These are phyloP conservation scores for Pterostichus madidus DNA, from an alignment of 2,888 invertebrate species.

Conservation along the genomic window DNA sequence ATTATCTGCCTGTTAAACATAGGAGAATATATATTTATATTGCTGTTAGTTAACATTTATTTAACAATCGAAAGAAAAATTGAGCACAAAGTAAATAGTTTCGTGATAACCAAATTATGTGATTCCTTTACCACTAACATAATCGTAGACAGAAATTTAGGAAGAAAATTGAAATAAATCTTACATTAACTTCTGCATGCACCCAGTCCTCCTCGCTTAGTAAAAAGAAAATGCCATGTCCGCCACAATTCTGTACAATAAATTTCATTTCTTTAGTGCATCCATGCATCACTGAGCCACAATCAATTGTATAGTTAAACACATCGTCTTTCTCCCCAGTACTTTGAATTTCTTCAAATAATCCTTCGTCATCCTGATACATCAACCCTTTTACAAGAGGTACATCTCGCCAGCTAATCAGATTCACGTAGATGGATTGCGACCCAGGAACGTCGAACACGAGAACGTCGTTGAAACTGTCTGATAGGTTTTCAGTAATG, in stretches of 20 bases:
- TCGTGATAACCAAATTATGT: too few species aligned
- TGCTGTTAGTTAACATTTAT: too few species aligned
- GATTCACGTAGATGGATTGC: background rate
- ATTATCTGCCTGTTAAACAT: too few species aligned
- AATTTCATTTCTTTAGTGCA: constrained; percentile 13
- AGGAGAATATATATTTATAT: too few species aligned
- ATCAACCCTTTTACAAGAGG: constrained; percentile 20
- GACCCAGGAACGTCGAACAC: background rate
- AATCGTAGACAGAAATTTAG: too few species aligned
- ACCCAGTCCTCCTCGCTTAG: constrained; percentile 35
- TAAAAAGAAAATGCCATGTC: constrained; percentile 17
- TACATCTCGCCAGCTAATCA: background rate
- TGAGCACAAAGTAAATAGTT: too few species aligned
- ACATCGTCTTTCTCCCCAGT: constrained; percentile 12
- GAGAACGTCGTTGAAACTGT: background rate
- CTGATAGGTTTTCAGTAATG: background rate
- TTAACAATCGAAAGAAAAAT: too few species aligned
- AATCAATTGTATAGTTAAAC: constrained; percentile 46
- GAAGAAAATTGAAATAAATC: background rate
- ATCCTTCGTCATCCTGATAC: background rate
- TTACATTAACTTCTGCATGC: constrained; percentile 19
- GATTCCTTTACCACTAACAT: too few species aligned
- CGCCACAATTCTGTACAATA: constrained; percentile 9
- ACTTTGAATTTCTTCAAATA: background rate
- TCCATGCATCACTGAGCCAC: constrained; percentile 25